These are phyloP conservation scores for Drosophila demipolita DNA, from an alignment of 2,888 invertebrate genomes.

Conservation along the genomic window DNA sequence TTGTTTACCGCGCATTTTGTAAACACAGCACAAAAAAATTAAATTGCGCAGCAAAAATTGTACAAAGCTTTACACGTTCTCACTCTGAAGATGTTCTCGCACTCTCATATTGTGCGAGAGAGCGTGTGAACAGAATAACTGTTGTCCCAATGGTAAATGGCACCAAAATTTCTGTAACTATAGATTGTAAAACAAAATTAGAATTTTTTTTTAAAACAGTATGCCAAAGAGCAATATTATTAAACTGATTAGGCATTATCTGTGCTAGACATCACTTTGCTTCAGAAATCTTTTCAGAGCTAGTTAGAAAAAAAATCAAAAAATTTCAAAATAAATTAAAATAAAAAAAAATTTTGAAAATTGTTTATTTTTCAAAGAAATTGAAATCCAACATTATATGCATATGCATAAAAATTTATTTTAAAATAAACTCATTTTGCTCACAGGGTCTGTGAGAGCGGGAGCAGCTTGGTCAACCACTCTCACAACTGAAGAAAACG, in stretches of 20 bases:
- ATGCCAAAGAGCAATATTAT: not conserved
- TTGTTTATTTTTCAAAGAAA: not conserved
- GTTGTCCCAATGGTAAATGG: conserved; percentile 44
- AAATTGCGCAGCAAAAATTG: conserved; percentile 73
- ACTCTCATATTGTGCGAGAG: conserved; percentile 4
- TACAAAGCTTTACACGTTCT: conserved; percentile 35
- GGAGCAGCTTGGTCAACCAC: conserved; percentile 2
- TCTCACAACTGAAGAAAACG: conserved; percentile 18
- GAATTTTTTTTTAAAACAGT: not conserved
- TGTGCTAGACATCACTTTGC: not conserved
- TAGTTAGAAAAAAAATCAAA: not conserved
- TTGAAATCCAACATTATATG: not conserved
- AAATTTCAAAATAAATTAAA: not conserved
- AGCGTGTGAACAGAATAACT: conserved; percentile 2
- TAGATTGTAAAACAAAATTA: not conserved
- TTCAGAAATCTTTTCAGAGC: conserved; percentile 3
- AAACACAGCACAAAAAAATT: conserved; percentile 72
- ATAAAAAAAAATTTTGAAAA: not conserved
- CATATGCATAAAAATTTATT: not conserved
- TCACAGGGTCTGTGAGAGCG: conserved; percentile 30
- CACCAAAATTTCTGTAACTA: conserved; percentile 33
- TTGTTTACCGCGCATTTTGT: conserved; percentile 78
- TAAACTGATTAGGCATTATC: not conserved
- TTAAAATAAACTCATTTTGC: conserved; percentile 18
- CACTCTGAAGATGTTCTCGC: conserved; percentile 38